Evolutionary conservation across 2,888 invertebrate species (phyloP).

Genomic region (Hoplodrina ambigua): DNA sequence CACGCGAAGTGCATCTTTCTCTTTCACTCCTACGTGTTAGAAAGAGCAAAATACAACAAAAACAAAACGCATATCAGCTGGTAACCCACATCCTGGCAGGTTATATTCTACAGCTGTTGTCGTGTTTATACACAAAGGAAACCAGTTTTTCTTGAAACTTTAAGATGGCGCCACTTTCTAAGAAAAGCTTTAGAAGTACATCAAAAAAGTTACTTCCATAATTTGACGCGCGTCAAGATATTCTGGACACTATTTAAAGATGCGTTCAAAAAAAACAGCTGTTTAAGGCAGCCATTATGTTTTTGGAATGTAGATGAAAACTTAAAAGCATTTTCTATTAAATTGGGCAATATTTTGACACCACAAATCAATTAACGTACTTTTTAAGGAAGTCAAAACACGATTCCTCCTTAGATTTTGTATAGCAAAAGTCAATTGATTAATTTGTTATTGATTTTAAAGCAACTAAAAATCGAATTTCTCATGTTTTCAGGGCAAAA

Average conservation of each 20-base stretch:
- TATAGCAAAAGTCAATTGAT: too few species aligned
- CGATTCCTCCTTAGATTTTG: too few species aligned
- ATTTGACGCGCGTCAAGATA: constrained; percentile 1
- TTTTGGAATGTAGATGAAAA: not conserved
- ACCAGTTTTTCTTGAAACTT: not conserved
- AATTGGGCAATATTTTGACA: not conserved
- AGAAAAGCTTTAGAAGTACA: not conserved
- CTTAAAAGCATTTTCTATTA: not conserved
- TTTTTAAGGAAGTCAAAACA: too few species aligned
- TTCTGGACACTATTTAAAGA: not conserved
- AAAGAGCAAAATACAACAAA: constrained; percentile 50
- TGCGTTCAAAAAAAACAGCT: constrained; percentile 28
- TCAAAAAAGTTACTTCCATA: not conserved
- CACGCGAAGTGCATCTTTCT: constrained; percentile 35
- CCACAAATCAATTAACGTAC: too few species aligned
- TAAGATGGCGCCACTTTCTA: constrained; percentile 13
- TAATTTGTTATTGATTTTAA: too few species aligned
- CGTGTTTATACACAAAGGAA: constrained; percentile 23
- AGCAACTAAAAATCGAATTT: too few species aligned
- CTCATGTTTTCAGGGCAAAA: too few species aligned
- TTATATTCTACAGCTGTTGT: constrained; percentile 55
- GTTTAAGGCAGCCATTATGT: constrained; percentile 4
- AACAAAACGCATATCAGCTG: constrained; percentile 58
- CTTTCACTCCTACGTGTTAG: constrained; percentile 15
- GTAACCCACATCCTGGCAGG: constrained; percentile 64